These are phyloP conservation scores for fruit fly (Drosophila melanogaster) DNA, from an alignment of 1,140 invertebrate genomes.

Conservation along the genomic window DNA sequence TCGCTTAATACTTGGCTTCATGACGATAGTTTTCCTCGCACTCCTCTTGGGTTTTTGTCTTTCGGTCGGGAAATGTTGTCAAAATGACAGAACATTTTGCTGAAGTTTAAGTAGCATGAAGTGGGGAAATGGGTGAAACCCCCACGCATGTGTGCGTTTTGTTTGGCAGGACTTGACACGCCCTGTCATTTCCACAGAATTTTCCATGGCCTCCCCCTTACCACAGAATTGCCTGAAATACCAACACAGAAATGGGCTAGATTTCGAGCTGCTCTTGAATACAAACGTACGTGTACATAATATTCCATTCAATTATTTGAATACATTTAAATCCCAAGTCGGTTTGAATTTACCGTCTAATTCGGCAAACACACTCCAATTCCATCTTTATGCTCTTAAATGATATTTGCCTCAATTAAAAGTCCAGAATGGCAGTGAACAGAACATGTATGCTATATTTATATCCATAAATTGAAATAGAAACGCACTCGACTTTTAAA, in stretches of 20 bases:
- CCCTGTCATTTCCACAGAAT: conserved; percentile 68
- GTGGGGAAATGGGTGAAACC: conserved; percentile 9
- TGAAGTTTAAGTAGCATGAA: conserved; percentile 68
- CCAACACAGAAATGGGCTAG: conserved; percentile 8
- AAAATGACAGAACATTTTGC: conserved; percentile 75
- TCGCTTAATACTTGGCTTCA: conserved; percentile 52
- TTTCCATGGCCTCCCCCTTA: neutral
- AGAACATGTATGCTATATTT: conserved; percentile 37
- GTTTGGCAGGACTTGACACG: conserved; percentile 60
- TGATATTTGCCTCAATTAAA: conserved; percentile 49
- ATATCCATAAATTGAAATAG: conserved; percentile 36
- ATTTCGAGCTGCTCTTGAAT: conserved; percentile 8
- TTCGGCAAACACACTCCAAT: neutral
- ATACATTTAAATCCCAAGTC: conserved; percentile 25
- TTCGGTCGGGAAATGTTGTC: conserved; percentile 44
- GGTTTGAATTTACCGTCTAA: conserved; percentile 36
- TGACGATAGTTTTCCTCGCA: conserved; percentile 36
- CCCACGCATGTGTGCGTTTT: conserved; percentile 47
- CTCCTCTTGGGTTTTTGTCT: conserved; percentile 23
- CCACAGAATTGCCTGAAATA: neutral
- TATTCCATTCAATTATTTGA: conserved; percentile 28
- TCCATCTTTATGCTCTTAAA: conserved; percentile 13
- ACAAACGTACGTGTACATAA: conserved; percentile 14
- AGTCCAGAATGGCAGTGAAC: conserved; percentile 29
- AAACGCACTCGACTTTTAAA: conserved; percentile 38